Evolutionary conservation across 37 sponge, comb jelly and placozoan species (phyloP).

Genomic region (Aphrocallistes beatrix): DNA sequence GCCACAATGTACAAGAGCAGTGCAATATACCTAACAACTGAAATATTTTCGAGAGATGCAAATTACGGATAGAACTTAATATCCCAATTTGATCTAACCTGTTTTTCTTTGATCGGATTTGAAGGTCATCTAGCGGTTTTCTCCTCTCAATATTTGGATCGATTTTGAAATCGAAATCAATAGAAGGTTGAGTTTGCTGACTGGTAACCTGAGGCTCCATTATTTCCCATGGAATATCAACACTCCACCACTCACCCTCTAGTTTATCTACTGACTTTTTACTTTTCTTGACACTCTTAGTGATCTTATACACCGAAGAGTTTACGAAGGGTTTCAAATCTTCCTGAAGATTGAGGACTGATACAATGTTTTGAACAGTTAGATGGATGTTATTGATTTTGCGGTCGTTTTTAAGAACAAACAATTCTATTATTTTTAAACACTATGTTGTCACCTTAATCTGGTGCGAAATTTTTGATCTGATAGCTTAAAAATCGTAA

Average conservation of each 20-base stretch:
- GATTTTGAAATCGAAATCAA: background rate
- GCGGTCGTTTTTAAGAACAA: too few relatives aligned
- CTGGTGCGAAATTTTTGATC: too few relatives aligned
- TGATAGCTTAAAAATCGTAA: too few relatives aligned
- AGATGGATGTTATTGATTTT: background rate
- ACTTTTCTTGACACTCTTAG: background rate
- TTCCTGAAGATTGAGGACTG: background rate
- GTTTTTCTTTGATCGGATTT: background rate
- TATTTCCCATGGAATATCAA: background rate
- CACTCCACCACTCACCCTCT: background rate
- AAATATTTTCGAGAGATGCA: background rate
- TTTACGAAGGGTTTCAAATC: background rate
- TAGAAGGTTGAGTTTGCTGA: background rate
- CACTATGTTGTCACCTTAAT: too few relatives aligned
- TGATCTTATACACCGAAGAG: background rate
- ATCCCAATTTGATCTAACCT: background rate
- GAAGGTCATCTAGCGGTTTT: background rate
- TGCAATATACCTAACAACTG: background rate
- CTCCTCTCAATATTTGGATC: constrained; percentile 1
- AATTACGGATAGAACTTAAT: background rate
- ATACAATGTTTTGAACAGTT: background rate
- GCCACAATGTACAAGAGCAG: background rate
- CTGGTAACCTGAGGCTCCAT: background rate
- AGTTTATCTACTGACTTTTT: background rate
- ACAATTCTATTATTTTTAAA: too few relatives aligned